Conservation (phyloP, 1,140 invertebrate species). For the Drosophila miranda region DNA sequence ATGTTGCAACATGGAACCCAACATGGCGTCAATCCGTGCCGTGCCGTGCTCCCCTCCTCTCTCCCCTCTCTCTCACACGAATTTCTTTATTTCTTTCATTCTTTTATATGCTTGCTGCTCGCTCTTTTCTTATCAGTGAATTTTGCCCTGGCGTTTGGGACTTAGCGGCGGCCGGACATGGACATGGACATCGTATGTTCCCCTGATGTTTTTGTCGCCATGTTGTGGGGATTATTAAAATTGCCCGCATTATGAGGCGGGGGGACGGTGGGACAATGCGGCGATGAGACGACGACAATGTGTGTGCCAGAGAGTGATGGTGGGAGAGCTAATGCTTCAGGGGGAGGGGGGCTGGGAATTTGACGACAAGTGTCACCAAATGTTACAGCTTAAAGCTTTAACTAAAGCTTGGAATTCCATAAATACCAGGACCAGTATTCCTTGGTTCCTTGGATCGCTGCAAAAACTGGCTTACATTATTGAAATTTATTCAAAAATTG, state of each 20-base stretch:
- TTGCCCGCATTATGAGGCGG: neutral
- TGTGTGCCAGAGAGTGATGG: no score
- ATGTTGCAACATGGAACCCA: conserved; percentile 30
- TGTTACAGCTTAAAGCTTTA: neutral
- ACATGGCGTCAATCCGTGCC: conserved; percentile 43
- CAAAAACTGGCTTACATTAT: neutral
- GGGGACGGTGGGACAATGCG: no score
- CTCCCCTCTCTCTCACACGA: conserved; percentile 3
- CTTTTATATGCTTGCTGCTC: neutral
- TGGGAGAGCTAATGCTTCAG: no score
- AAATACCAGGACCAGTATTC: neutral
- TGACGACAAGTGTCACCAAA: no score
- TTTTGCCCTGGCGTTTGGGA: neutral
- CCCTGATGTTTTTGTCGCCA: conserved; percentile 10
- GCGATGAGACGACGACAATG: no score
- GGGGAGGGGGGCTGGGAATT: no score
- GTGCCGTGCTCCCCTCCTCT: neutral
- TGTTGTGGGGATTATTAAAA: conserved; percentile 15
- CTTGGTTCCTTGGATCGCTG: no score
- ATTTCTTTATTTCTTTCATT: conserved; percentile 10
- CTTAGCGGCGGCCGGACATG: neutral
- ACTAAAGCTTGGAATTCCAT: no score
- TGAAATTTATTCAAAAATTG: conserved; percentile 25
- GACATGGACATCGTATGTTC: neutral
- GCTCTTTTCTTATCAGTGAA: conserved; percentile 12